phyloP scores from a whole-genome alignment of 2,113 vertebrate species.

The Aptenodytes patagonicus region DNA sequence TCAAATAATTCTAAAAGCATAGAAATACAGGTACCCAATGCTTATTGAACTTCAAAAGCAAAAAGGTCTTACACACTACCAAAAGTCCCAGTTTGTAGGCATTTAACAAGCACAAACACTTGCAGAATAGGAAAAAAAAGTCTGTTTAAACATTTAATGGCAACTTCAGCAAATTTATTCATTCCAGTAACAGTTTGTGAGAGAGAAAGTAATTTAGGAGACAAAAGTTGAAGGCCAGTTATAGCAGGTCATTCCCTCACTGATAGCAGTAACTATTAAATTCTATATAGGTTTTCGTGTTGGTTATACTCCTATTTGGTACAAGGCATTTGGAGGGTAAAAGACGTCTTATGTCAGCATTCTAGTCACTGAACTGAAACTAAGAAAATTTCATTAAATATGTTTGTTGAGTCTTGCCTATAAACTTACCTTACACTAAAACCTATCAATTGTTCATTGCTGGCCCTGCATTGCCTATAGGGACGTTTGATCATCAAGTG shows the following conservation, averaged over 20 bases:
- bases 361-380: neutral
- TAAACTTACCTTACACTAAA: neutral
- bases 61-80: neutral
- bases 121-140: neutral
- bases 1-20: neutral
- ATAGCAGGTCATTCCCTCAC: neutral
- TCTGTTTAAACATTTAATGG: neutral
- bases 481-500: neutral
- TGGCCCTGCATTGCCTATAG: neutral
- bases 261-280: neutral
- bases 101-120: neutral
- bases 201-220: neutral
- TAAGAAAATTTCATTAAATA: neutral
- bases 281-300: neutral
- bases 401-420: neutral
- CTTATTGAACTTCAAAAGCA: neutral
- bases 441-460: neutral
- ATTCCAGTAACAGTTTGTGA: neutral
- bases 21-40: neutral
- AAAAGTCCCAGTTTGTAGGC: neutral
- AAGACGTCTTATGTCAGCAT: neutral
- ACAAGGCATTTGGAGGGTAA: neutral
- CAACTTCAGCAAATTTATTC: neutral
- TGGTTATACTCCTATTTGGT: neutral
- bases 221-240: neutral